Evolutionary conservation across 2,888 invertebrate genomes (phyloP), one percentile per base, ranked within the genome.

Genomic region (Himalopsyche japonica): DNA sequence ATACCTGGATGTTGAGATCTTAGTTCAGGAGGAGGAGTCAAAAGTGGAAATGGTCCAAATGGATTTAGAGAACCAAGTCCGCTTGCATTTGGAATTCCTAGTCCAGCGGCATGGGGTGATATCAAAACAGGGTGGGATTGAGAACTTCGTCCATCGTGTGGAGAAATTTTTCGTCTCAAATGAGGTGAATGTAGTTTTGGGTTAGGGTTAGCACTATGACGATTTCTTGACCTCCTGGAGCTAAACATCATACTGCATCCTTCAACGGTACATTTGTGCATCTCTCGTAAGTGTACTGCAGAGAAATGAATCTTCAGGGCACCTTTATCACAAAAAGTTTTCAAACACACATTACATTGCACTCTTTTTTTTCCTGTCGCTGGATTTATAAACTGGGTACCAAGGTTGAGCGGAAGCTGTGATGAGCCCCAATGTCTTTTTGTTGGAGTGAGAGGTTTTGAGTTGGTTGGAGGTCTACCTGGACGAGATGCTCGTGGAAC

Each of bases 241-340:
- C 98, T 99, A 90, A 99, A 99, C 98, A 98, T 98, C 98, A 99
- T 99, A 90, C 97, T 98, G 91, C 99, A 99, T 0, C 99, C 99
- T 89, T 98, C 98, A 0, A 99, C 98, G 0, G 99, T 99, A 90
- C 99, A 99, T 91, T 98, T 98, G 91, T 99, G 99, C 99, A 99
- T 99, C 92, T 99, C 99, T 64, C 99, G 95, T 85, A 99, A 92
- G 90, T 99, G 99, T 12, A 99, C 99, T 0, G 99, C 99, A 80
- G 98, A 98, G 90, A 99, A 99, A 90, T 99, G 99, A 8, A 99
- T 99, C 92, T 99, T 99, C 32, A 99, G 93, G 0, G 99, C 99
- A 86, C 99, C 99, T 92, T 99, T 99, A 93, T 99, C 99, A 93
- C 99, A 99, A 92, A 99, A 99, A 20, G 99, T 99, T 92, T 99